Base-by-base conservation (phyloP, 2,113 vertebrate species). In the Nycticorax nycticorax region DNA sequence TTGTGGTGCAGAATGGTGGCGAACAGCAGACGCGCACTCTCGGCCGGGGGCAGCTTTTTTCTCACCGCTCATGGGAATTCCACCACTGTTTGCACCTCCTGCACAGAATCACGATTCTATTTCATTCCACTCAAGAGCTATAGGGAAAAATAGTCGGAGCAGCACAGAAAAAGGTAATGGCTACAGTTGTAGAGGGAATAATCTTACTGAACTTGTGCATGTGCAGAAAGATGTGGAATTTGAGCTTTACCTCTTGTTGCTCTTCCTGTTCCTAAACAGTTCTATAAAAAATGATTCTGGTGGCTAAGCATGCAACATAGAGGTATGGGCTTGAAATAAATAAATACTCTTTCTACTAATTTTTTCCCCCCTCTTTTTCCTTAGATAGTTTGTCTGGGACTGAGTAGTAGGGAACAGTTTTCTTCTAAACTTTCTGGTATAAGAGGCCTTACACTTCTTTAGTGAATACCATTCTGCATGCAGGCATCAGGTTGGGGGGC, bases 1-100 rank as follows among this genome's bases (percentile, higher is more conserved):
- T 96, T 96, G 95, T 1, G 95, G 50, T 97, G 68, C 98, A 99
- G 99, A 99, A 88, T 99, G 99, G 99, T 99, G 99, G 99, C 97
- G 98, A 94, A 87, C 98, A n/a, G 86, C 98, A 22, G 99, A 99
- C 47, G 69, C 97, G 1, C 99, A 98, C 33, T 85, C 98, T 84
- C 98, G 98, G 53, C 96, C 98, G 3, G 97, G 98, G n/a, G 92
- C 98, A 67, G 90, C 99, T 67, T 99, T 99, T 93, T 99, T 99
- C 92, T 98, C 99, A 53, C 98, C 99, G 0, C 97, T 99, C 76
- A 93, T 99, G 94, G 98, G 99, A 93, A 98, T 99, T 47, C 98
- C 99, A 91, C 98, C 99, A 22, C 90, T 99, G 35, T 99, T 99
- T 98, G 97, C 98, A 55, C 92, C 99, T 97, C 97, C 98, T 52